phyloP scores from a whole-genome alignment of 92 coral and sea anemone genomes.

The Paragorgia papillata region DNA sequence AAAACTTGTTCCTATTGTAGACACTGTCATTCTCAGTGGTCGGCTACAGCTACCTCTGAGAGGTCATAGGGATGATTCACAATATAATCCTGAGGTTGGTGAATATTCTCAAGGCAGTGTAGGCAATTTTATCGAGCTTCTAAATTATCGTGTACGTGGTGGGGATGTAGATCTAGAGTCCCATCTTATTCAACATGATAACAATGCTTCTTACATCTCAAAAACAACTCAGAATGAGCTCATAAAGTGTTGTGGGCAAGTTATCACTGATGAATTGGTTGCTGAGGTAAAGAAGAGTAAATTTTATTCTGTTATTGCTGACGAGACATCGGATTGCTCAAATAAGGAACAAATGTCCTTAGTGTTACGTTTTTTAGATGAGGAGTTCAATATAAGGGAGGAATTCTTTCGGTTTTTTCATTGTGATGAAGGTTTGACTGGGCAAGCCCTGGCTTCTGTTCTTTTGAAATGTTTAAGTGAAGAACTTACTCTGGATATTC shows the following conservation, averaged over 20 bases:
- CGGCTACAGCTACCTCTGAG: not conserved
- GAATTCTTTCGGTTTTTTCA: slow-evolving; percentile 9
- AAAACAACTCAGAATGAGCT: slow-evolving; percentile 15
- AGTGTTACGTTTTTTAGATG: not conserved
- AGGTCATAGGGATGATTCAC: slow-evolving; percentile 18
- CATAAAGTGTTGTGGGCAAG: slow-evolving; percentile 10
- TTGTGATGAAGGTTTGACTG: slow-evolving; percentile 11
- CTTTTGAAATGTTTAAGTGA: slow-evolving; percentile 23
- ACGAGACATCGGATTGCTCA: slow-evolving; percentile 6
- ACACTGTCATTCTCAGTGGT: slow-evolving; percentile 4
- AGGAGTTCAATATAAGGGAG: not conserved
- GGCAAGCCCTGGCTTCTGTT: slow-evolving; percentile 8
- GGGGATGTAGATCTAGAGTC: slow-evolving; percentile 1
- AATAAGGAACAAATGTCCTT: slow-evolving; percentile 7
- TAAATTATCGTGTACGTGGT: not conserved
- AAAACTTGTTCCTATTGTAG: slow-evolving; percentile 5
- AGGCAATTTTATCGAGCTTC: slow-evolving; percentile 13
- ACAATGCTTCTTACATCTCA: slow-evolving; percentile 16
- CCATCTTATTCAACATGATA: not conserved
- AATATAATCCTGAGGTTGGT: slow-evolving; percentile 7
- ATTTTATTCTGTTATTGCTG: slow-evolving; percentile 8
- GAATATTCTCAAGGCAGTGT: not conserved
- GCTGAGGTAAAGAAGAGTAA: slow-evolving; percentile 5
- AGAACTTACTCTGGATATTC: not conserved
- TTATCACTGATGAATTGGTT: not conserved